phyloP scores from a whole-genome alignment of 2,888 invertebrate species.

The Drosophila nr. fundita region DNA sequence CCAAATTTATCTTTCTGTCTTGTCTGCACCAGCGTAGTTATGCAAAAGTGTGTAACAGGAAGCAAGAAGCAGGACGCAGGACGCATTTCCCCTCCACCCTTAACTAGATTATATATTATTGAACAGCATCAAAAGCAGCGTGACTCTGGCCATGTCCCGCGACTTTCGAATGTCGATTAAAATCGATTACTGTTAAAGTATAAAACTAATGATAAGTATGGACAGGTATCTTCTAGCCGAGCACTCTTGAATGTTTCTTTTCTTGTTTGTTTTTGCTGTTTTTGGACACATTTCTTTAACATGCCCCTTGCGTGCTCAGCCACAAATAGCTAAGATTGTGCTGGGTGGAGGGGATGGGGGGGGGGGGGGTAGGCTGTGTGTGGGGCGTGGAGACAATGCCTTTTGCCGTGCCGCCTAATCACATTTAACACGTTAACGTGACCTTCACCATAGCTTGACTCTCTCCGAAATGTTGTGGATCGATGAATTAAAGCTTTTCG shows the following conservation, averaged over 20 bases:
- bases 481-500: constrained; percentile 25
- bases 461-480: constrained; percentile 18
- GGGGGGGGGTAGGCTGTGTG: too few species aligned
- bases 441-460: constrained; percentile 8
- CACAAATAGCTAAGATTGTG: neutral
- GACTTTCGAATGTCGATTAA: neutral
- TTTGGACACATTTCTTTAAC: constrained; percentile 59
- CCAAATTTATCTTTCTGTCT: neutral
- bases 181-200: neutral
- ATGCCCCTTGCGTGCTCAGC: constrained; percentile 65
- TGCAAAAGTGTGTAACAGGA: neutral
- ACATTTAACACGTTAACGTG: constrained; percentile 73
- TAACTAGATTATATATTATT: too few species aligned
- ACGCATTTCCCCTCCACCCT: neutral
- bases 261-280: constrained; percentile 1
- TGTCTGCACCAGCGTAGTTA: neutral
- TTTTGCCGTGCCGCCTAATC: constrained; percentile 51
- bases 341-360: neutral
- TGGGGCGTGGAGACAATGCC: constrained; percentile 24
- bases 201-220: neutral
- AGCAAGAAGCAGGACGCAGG: neutral
- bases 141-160: neutral
- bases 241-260: neutral
- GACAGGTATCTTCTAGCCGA: neutral
- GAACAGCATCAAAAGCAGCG: neutral